These are phyloP conservation scores for Rousettus madagascariensis DNA, from an alignment of 2,797 vertebrate genomes.

Conservation along the genomic window DNA sequence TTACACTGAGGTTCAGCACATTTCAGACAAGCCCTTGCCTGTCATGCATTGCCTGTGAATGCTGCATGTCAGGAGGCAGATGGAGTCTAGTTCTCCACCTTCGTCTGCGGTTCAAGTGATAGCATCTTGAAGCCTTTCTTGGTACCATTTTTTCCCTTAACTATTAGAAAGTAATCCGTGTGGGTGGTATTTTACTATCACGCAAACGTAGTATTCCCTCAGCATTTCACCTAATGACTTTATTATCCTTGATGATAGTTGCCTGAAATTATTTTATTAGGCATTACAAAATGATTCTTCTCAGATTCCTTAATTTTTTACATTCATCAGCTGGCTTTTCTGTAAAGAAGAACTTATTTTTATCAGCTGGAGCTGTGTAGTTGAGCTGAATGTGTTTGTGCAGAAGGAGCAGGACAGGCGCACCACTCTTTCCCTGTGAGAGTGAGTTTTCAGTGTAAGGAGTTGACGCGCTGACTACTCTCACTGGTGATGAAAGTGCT, in stretches of 20 bases:
- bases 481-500: neutral
- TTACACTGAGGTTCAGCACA: neutral
- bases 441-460: neutral
- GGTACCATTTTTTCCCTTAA: conserved; percentile 3
- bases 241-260: neutral
- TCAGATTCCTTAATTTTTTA: neutral
- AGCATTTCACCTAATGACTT: neutral
- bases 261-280: neutral
- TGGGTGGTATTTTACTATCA: neutral
- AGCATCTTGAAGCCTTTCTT: neutral
- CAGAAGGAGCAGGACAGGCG: neutral
- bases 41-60: neutral
- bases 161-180: neutral
- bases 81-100: neutral
- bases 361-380: neutral
- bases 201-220: neutral
- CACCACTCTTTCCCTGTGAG: neutral
- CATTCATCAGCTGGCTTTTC: neutral
- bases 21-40: neutral
- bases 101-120: neutral
- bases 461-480: neutral
- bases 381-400: neutral
- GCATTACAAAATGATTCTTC: neutral
- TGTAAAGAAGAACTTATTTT: neutral
- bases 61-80: neutral